A percentile compares a stretch with the other conserved stretches of the same genome.
These are phyloP conservation scores for Hirudo medicinalis DNA, from an alignment of 1,140 invertebrate genomes.

Conservation along the genomic window DNA sequence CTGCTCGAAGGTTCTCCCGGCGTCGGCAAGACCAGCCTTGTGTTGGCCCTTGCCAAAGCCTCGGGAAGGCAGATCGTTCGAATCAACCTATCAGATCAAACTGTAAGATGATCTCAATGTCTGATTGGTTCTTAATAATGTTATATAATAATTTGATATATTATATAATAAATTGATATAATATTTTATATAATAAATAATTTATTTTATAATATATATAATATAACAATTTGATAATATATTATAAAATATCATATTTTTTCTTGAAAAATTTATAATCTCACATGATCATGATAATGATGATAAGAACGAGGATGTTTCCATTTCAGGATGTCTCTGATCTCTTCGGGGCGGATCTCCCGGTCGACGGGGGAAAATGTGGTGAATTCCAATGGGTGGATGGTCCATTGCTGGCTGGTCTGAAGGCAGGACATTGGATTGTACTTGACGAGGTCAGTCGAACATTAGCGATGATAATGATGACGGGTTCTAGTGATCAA, in stretches of 20 bases:
- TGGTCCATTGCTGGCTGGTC: constrained; percentile 79
- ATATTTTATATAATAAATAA: no score
- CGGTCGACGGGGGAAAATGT: constrained; percentile 63
- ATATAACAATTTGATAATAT: not conserved
- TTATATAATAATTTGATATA: no score
- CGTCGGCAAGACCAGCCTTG: constrained; percentile 90
- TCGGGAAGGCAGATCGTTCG: constrained; percentile 67
- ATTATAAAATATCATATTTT: not conserved
- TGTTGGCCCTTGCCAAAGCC: constrained; percentile 74
- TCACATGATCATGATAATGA: no score
- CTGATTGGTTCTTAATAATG: no score
- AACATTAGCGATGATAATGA: constrained; percentile 31
- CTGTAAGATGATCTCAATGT: constrained; percentile 49
- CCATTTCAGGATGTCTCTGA: constrained; percentile 73
- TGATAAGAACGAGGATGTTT: no score
- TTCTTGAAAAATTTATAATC: no score
- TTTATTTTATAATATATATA: no score
- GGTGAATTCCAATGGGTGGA: constrained; percentile 85
- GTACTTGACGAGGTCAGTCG: constrained; percentile 68
- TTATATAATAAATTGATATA: no score
- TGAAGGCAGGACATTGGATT: constrained; percentile 87
- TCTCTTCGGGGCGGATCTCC: constrained; percentile 92
- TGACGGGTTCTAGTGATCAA: not conserved
- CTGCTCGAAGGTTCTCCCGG: constrained; percentile 93
- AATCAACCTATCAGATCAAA: constrained; percentile 97